Base-by-base conservation (phyloP, 2,113 vertebrate species). In the Oceanites oceanicus region DNA sequence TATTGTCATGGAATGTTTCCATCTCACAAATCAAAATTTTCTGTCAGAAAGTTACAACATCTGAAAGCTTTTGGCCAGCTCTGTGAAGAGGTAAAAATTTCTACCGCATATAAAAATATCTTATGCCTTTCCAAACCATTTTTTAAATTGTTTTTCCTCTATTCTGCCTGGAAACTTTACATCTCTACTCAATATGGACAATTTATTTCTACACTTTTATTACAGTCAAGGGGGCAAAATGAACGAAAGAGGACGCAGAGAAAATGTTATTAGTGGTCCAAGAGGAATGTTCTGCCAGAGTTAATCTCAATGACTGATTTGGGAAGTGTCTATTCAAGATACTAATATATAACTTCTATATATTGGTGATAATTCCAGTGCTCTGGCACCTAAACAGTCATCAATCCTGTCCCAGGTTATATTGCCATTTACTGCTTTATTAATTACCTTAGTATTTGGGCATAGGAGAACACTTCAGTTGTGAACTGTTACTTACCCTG, bases 191-290 rank as follows among this genome's bases (percentile, higher is more conserved):
- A 65, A 32, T 56, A 78, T 8, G 22, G 17, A 47, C 61, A 7
- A 94, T 55, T 86, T 80, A 86, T 85, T 96, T 84, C 83, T 78
- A 53, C 27, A 78, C 9, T 94, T 92, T 56, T 92, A 75, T 75
- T 82, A 61, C 42, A 81, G 53, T 18, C 6, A 1, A 72, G 36
- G 62, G 59, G 18, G 29, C 32, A 91, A 91, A 95, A 67, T 44
- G 76, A 84, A 82, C 36, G 79, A 81, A 92, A 44, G 80, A 78
- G 20, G 34, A 78, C 80, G 17, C 25, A 78, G 36, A 90, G 61
- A 91, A 90, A 91, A 92, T 42, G 40, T 84, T 91, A 63, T 49
- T 55, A 81, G 40, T 45, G 76, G 72, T 84, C 56, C 72, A 92
- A 93, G 29, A 87, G 22, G n/a, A 94, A 56, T 29, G 15, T 84